Evolutionary conservation across 2,797 vertebrate genomes (phyloP).

Genomic region (Craterocephalus amniculus): DNA sequence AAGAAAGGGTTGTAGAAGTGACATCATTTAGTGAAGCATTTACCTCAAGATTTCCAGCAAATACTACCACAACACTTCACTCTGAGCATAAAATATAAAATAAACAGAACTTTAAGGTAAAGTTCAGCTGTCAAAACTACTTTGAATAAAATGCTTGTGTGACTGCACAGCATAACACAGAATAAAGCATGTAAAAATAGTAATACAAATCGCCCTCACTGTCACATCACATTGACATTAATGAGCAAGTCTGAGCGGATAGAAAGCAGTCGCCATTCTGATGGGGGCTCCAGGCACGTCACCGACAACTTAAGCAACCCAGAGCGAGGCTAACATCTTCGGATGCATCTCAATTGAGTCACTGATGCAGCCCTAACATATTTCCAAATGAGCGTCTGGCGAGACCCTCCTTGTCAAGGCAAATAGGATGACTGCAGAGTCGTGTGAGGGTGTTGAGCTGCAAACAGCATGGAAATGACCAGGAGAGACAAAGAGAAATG

Average conservation of each 20-base stretch:
- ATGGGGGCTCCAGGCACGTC: constrained; percentile 50
- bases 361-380: constrained; percentile 63
- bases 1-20: constrained; percentile 12
- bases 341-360: constrained; percentile 70
- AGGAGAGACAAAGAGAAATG: constrained; percentile 60
- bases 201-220: constrained; percentile 43
- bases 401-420: constrained; percentile 65
- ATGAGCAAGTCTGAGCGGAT: constrained; percentile 46
- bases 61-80: background rate
- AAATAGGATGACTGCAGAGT: constrained; percentile 57
- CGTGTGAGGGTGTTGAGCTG: constrained; percentile 56
- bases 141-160: constrained; percentile 38
- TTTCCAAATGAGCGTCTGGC: constrained; percentile 70
- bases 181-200: constrained; percentile 49
- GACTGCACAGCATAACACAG: constrained; percentile 33
- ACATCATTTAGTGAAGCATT: background rate
- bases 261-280: constrained; percentile 37
- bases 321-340: constrained; percentile 51
- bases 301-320: constrained; percentile 26
- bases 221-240: constrained; percentile 57
- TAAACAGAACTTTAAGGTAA: constrained; percentile 27
- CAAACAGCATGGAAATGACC: constrained; percentile 71
- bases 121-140: constrained; percentile 52
- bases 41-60: constrained; percentile 1
- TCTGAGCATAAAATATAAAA: constrained; percentile 23